Conservation (phyloP, 2,797 vertebrate genomes). For the Coendou prehensilis region DNA sequence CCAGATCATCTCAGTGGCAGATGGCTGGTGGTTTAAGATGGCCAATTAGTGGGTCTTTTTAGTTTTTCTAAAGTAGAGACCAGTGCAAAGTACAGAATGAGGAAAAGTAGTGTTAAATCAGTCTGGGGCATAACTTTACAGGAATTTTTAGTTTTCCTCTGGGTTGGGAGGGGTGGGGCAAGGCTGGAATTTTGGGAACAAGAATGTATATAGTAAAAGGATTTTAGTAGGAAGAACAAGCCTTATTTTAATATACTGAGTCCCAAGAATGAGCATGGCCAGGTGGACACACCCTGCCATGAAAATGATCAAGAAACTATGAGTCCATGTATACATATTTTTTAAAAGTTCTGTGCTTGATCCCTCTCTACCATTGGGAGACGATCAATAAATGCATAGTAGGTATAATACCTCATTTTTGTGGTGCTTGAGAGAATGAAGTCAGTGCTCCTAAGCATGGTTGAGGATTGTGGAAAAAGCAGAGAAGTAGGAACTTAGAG, state of each 20-base stretch:
- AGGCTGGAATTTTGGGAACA: neutral
- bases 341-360: neutral
- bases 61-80: neutral
- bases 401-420: slow-evolving; percentile 30
- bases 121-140: neutral
- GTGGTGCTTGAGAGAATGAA: slow-evolving; percentile 28
- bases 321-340: neutral
- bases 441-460: neutral
- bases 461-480: neutral
- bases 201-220: neutral
- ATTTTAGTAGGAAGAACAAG: neutral
- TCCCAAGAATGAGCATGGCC: neutral
- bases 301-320: neutral
- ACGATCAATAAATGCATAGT: neutral
- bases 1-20: neutral
- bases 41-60: neutral
- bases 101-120: neutral
- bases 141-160: slow-evolving; percentile 43
- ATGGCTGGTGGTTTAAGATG: neutral
- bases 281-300: neutral
- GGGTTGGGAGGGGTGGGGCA: neutral
- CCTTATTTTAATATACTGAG: neutral
- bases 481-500: slow-evolving; percentile 14
- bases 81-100: neutral
- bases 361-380: slow-evolving; percentile 21